Evolutionary conservation across 1,140 invertebrate species (phyloP).

Genomic region (Monochamus saltuarius): DNA sequence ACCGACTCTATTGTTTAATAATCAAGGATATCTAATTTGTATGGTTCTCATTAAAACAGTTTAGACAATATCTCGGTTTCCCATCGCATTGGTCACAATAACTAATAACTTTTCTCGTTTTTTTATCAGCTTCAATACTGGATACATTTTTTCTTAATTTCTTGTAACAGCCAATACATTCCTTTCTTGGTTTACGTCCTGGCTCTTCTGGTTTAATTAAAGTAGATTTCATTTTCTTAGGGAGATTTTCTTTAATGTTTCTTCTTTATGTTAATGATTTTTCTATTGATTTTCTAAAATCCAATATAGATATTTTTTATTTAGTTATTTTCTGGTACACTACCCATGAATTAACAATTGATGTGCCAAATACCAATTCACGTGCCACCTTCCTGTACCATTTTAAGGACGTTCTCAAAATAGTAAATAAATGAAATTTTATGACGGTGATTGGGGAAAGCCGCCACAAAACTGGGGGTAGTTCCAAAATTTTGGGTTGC

Average conservation of each 20-base stretch:
- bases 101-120: conserved; percentile 15
- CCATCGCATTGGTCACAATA: conserved; percentile 1
- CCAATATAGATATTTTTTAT: conserved; percentile 16
- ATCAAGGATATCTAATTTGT: conserved; percentile 1
- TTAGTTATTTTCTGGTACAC: conserved; percentile 15
- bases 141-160: conserved; percentile 8
- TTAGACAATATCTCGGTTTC: not conserved
- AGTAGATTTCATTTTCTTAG: conserved; percentile 18
- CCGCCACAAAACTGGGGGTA: no score
- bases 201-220: conserved; percentile 21
- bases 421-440: conserved; percentile 10
- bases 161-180: conserved; percentile 14
- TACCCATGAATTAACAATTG: conserved; percentile 19
- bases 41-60: not conserved
- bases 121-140: conserved; percentile 19
- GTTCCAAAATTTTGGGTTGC: no score
- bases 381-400: conserved; percentile 12
- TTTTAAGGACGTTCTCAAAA: conserved; percentile 8
- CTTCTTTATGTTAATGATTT: conserved; percentile 1
- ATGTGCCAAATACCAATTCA: conserved; percentile 15
- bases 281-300: conserved; percentile 19
- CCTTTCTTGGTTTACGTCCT: conserved; percentile 18
- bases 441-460: no score
- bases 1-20: no score
- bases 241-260: not conserved